Evolutionary conservation across 2,888 invertebrate species (phyloP).

Genomic region (Dasypolia templi): DNA sequence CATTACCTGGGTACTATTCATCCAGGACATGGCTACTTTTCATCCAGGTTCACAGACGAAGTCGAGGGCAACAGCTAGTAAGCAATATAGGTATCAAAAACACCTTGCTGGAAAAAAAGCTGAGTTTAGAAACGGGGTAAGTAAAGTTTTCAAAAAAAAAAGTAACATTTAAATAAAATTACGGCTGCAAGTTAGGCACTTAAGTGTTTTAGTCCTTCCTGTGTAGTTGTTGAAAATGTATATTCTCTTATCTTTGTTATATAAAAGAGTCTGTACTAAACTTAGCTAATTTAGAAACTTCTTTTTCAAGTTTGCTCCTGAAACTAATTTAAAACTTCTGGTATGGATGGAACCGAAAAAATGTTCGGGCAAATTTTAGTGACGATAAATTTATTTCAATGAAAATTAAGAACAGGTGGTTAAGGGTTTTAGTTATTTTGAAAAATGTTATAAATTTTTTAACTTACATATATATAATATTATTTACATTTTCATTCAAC

Average conservation of each 20-base stretch:
- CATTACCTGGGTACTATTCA: too few relatives aligned
- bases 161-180: constrained; percentile 52
- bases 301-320: constrained; percentile 52
- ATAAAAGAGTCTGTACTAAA: constrained; percentile 57
- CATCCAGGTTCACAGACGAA: too few relatives aligned
- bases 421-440: too few relatives aligned
- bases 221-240: constrained; percentile 54
- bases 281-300: constrained; percentile 60
- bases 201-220: constrained; percentile 55
- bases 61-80: background rate
- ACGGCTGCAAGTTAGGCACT: constrained; percentile 51
- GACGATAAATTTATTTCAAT: constrained; percentile 35
- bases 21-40: too few relatives aligned
- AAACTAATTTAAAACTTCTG: constrained; percentile 58
- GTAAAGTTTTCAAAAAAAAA: constrained; percentile 29
- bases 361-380: constrained; percentile 26
- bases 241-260: constrained; percentile 57
- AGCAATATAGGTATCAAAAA: background rate
- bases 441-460: too few relatives aligned
- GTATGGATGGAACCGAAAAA: constrained; percentile 36
- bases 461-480: too few relatives aligned
- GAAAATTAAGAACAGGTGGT: background rate
- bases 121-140: constrained; percentile 7
- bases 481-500: background rate
- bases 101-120: background rate